Conservation (phyloP, 2,113 vertebrate genomes). For the Ammospiza nelsoni region DNA sequence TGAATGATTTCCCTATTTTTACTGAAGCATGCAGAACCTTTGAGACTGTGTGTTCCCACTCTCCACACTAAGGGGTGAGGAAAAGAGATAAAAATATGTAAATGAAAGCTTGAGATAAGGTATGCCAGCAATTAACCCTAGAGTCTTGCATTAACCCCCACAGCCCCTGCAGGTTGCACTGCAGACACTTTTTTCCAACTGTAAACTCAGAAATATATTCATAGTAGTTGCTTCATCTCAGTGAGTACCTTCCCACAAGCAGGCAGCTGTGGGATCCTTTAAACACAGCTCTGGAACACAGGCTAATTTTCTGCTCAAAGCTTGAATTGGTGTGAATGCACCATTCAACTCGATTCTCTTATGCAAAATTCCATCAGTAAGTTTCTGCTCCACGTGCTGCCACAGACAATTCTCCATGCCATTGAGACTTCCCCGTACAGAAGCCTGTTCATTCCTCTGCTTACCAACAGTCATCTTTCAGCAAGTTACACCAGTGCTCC, state of each 20-base stretch:
- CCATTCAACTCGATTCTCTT: background rate
- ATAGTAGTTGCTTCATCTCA: background rate
- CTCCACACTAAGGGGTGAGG: background rate
- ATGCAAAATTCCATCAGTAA: background rate
- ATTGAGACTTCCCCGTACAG: background rate
- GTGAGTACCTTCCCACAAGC: background rate
- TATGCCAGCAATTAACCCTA: background rate
- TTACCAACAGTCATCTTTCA: background rate
- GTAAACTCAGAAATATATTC: background rate
- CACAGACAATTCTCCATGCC: background rate
- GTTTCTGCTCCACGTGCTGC: background rate
- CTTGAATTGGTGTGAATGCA: background rate
- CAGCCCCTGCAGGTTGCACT: background rate
- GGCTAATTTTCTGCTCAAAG: conserved; percentile 8
- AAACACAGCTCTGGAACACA: background rate
- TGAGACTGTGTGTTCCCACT: background rate
- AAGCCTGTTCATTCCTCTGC: background rate
- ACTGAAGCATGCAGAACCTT: background rate
- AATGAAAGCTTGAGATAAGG: background rate
- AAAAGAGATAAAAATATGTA: background rate
- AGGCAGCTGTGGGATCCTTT: background rate
- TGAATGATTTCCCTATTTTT: background rate
- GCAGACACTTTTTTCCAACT: background rate
- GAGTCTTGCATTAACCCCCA: background rate
- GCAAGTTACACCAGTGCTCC: background rate